Evolutionary conservation across 2,113 vertebrate genomes (phyloP).

Genomic region (Carassius carassius): DNA sequence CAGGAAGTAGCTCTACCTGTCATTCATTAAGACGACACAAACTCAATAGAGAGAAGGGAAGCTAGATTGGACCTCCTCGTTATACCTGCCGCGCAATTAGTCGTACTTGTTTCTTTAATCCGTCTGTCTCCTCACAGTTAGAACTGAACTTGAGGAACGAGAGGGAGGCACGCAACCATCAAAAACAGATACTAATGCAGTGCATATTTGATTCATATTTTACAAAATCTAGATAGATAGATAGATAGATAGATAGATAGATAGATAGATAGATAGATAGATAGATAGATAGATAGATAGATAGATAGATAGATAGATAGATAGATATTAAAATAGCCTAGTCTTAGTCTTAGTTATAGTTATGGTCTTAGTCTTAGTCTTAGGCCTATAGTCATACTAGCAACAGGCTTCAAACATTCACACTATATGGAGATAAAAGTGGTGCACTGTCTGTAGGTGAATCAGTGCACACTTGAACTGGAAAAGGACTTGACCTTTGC

Average conservation of each 20-base stretch:
- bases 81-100: slow-evolving; percentile 84
- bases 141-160: slow-evolving; percentile 71
- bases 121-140: slow-evolving; percentile 67
- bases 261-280: slow-evolving; percentile 7
- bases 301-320: no score
- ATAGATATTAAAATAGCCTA: no score
- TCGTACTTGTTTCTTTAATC: slow-evolving; percentile 78
- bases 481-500: slow-evolving; percentile 99
- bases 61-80: slow-evolving; percentile 79
- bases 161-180: slow-evolving; percentile 34
- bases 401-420: not conserved
- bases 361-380: no score
- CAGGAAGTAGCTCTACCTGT: slow-evolving; percentile 83
- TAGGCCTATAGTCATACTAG: no score
- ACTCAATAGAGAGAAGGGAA: slow-evolving; percentile 79
- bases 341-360: no score
- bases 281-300: not conserved
- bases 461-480: slow-evolving; percentile 94
- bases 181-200: slow-evolving; percentile 5
- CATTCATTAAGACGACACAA: slow-evolving; percentile 81
- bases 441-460: slow-evolving; percentile 79
- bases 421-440: not conserved
- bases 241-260: not conserved
- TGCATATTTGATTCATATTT: slow-evolving; percentile 9
- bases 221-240: not conserved